Evolutionary conservation across 1,140 invertebrate genomes (phyloP).

Genomic region (Drosophila biarmipes): DNA sequence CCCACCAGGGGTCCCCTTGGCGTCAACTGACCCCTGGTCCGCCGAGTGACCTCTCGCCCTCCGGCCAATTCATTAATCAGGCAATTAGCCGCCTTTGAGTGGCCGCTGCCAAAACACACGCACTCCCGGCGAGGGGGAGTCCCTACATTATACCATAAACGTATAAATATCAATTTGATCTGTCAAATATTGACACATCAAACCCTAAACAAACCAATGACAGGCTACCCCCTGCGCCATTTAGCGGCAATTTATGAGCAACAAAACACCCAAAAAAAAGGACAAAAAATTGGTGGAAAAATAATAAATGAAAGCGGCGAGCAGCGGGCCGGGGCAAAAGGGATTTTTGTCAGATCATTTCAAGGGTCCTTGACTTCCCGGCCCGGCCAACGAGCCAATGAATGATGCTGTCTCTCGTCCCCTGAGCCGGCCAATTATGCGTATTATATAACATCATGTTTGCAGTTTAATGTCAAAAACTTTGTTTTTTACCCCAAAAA

Average conservation of each 20-base stretch:
- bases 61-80: constrained; percentile 58
- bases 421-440: constrained; percentile 67
- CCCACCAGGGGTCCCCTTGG: neutral
- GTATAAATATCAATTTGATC: constrained; percentile 83
- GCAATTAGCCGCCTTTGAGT: constrained; percentile 68
- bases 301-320: constrained; percentile 74
- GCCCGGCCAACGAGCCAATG: constrained; percentile 69
- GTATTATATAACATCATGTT: constrained; percentile 76
- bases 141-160: constrained; percentile 59
- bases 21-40: constrained; percentile 33
- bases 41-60: constrained; percentile 8
- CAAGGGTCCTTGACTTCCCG: constrained; percentile 79
- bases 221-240: constrained; percentile 52
- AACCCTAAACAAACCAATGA: constrained; percentile 83
- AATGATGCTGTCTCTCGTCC: constrained; percentile 59
- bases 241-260: constrained; percentile 81
- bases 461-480: constrained; percentile 80
- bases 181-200: constrained; percentile 84
- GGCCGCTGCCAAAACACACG: constrained; percentile 34
- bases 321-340: constrained; percentile 43
- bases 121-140: constrained; percentile 12
- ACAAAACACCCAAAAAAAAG: constrained; percentile 77
- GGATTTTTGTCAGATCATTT: constrained; percentile 71
- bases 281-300: constrained; percentile 65
- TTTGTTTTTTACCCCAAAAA: constrained; percentile 80